Percentiles rank a stretch among this genome's conserved stretches.
Conservation (phyloP, 2,888 invertebrate species). For the Cataglyphis cursor region DNA sequence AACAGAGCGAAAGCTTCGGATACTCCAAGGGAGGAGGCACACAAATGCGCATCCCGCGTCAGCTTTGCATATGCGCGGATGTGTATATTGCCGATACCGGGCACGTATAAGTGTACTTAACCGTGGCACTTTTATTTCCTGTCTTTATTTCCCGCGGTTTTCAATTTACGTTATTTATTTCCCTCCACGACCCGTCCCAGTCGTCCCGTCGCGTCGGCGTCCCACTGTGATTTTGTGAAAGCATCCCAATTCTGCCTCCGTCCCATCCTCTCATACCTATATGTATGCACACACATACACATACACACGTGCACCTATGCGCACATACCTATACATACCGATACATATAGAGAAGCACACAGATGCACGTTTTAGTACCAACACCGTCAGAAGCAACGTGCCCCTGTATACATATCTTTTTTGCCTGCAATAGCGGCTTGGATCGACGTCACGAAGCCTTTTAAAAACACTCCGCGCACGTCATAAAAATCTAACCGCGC, state of each 20-base stretch:
- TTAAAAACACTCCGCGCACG: slow-evolving; percentile 46
- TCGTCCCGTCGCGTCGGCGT: slow-evolving; percentile 55
- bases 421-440: slow-evolving; percentile 18
- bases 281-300: not conserved
- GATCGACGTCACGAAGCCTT: slow-evolving; percentile 61
- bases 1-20: slow-evolving; percentile 57
- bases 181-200: slow-evolving; percentile 41
- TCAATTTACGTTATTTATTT: slow-evolving; percentile 70
- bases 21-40: slow-evolving; percentile 40
- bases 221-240: slow-evolving; percentile 65
- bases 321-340: not conserved
- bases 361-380: not conserved
- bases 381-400: not conserved
- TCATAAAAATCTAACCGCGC: slow-evolving; percentile 50
- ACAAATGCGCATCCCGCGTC: slow-evolving; percentile 23
- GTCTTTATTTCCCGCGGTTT: slow-evolving; percentile 66
- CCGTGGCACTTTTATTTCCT: slow-evolving; percentile 59
- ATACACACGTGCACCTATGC: not conserved
- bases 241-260: slow-evolving; percentile 34
- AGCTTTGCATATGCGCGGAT: not conserved
- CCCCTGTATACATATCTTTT: slow-evolving; percentile 30
- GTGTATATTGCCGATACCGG: slow-evolving; percentile 45
- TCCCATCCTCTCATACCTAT: not conserved
- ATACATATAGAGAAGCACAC: not conserved
- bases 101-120: slow-evolving; percentile 64